Base-by-base conservation (phyloP, 2,113 vertebrate genomes). In the Sinocyclocheilus anshuiensis region DNA sequence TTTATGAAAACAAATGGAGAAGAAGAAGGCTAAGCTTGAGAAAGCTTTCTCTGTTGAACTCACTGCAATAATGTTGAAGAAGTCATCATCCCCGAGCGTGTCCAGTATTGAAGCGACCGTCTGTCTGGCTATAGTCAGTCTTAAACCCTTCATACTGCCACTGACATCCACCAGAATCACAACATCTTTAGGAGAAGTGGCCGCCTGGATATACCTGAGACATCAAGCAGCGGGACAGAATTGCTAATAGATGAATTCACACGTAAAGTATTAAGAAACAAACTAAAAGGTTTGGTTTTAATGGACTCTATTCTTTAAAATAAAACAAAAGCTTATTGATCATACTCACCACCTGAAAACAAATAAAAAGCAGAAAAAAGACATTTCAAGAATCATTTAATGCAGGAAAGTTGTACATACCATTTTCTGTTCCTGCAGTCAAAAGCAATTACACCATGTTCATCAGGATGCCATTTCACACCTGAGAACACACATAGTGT, bases 371-470 rank as follows among this genome's bases (percentile, higher is more conserved):
- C 13, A 22, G 7, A n/a, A 67, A 53, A 10, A 39, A 12, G 10
- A 33, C 9, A 72, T 72, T 72, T 72, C 4, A 72, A 72, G 26
- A 55, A 55, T 77, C 4, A 55, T 55, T 53, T 22, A 13, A 11
- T 85, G 16, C 1, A 59, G 24, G 3, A 45, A 12, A 74, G 9
- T 77, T 1, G 6, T 18, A 59, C 94, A 81, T 95, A 99, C 98
- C 98, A 99, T 94, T 99, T 99, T 90, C 98, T 94, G 93, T 99
- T 99, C 92, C 98, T 97, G 92, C 98, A 99, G 94, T 99, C 98
- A 91, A 99, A 99, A 0, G 97, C 96, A 87, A 99, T 99, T 55
- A 99, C 98, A 53, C 98, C 98, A 76, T 99, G 97, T 89, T 99
- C 97, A 93, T 99, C 98, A 39, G 97, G 96, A 89, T 99, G 95